These are phyloP conservation scores for Dorcus hopei DNA, from an alignment of 2,888 invertebrate species.

Conservation along the genomic window DNA sequence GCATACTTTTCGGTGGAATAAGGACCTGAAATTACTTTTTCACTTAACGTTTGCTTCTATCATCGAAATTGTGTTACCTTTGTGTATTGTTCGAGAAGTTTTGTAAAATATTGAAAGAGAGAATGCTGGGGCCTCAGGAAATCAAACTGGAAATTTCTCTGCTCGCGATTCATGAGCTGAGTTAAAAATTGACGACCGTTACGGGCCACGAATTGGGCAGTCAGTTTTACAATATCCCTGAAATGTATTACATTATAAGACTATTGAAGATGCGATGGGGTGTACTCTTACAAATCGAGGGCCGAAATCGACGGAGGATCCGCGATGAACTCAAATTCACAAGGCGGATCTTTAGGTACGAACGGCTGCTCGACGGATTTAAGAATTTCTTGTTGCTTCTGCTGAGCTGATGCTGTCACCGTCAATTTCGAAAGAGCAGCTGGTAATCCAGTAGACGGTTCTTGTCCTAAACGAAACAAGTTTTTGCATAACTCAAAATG, in stretches of 20 bases:
- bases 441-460: constrained; percentile 49
- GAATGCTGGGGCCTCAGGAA: constrained; percentile 98
- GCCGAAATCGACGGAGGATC: constrained; percentile 99
- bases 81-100: constrained; percentile 96
- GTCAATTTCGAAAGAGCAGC: constrained; percentile 55
- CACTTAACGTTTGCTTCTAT: neutral
- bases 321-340: constrained; percentile 90
- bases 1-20: constrained; percentile 90
- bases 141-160: constrained; percentile 97
- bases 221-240: constrained; percentile 94
- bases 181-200: constrained; percentile 98
- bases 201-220: constrained; percentile 97
- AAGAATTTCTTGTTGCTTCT: constrained; percentile 82
- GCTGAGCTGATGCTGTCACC: constrained; percentile 74
- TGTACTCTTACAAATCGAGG: constrained; percentile 73
- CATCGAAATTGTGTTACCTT: constrained; percentile 57
- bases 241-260: constrained; percentile 25
- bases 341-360: constrained; percentile 87
- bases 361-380: constrained; percentile 85
- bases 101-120: constrained; percentile 96
- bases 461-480: constrained; percentile 41
- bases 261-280: neutral
- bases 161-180: constrained; percentile 97
- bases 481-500: neutral
- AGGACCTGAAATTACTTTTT: constrained; percentile 57